Conservation (phyloP, 2,888 invertebrate genomes). For the Venusia cambrica region DNA sequence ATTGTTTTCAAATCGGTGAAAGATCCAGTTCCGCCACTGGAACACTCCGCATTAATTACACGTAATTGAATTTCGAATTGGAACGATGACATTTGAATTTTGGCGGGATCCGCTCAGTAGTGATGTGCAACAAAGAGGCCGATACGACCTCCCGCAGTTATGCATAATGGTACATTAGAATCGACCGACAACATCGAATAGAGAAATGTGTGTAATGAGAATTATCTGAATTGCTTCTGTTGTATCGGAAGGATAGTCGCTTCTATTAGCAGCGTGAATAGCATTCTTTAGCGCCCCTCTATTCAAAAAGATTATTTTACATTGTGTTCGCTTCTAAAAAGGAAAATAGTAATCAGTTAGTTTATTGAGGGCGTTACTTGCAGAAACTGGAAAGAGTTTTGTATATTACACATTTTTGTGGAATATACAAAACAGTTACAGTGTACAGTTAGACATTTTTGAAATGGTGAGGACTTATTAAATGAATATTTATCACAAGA, state of each 20-base stretch:
- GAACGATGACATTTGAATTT: slow-evolving; percentile 84
- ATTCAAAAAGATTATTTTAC: slow-evolving; percentile 69
- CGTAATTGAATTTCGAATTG: slow-evolving; percentile 85
- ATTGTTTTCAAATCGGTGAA: slow-evolving; percentile 75
- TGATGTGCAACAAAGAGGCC: slow-evolving; percentile 74
- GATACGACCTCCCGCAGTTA: slow-evolving; percentile 68
- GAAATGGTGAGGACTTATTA: slow-evolving; percentile 40
- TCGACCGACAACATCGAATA: slow-evolving; percentile 68
- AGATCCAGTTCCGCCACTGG: slow-evolving; percentile 68
- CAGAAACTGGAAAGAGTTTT: slow-evolving; percentile 44
- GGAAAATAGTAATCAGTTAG: slow-evolving; percentile 74
- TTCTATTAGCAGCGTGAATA: slow-evolving; percentile 67
- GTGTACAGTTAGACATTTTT: slow-evolving; percentile 31
- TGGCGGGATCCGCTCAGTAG: slow-evolving; percentile 70
- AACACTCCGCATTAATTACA: slow-evolving; percentile 81
- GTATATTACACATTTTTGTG: too few relatives aligned
- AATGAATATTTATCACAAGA: slow-evolving; percentile 51
- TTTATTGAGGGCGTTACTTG: slow-evolving; percentile 74
- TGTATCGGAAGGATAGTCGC: slow-evolving; percentile 65
- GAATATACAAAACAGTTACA: slow-evolving; percentile 6
- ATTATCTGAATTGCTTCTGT: slow-evolving; percentile 78
- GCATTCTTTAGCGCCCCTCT: slow-evolving; percentile 66
- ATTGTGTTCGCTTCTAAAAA: slow-evolving; percentile 64
- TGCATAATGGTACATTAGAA: slow-evolving; percentile 71
- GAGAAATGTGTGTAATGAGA: slow-evolving; percentile 79